Evolutionary conservation across 1,140 invertebrate genomes (phyloP).

Genomic region (Drosophila jambulina): DNA sequence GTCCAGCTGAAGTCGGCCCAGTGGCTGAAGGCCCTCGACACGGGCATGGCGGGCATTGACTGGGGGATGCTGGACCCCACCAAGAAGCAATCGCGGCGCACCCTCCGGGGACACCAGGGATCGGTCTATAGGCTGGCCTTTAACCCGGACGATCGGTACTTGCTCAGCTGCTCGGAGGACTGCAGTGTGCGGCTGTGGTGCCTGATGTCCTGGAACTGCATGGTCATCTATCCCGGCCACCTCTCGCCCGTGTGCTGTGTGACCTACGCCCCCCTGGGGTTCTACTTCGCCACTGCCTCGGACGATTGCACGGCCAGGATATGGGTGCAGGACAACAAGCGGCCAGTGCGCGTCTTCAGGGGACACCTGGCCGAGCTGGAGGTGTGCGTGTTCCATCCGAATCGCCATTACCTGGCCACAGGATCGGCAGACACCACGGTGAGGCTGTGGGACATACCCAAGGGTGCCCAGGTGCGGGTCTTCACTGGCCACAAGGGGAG

Average conservation of each 20-base stretch:
- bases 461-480: conserved; percentile 45
- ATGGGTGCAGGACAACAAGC: conserved; percentile 52
- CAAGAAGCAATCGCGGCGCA: conserved; percentile 23
- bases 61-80: conserved; percentile 41
- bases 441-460: conserved; percentile 54
- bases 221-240: conserved; percentile 61
- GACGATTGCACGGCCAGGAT: conserved; percentile 57
- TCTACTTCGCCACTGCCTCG: conserved; percentile 54
- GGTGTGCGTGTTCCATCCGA: conserved; percentile 57
- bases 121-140: conserved; percentile 42
- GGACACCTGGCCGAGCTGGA: conserved; percentile 53
- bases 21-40: conserved; percentile 27
- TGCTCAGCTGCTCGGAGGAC: conserved; percentile 59
- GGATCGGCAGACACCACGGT: conserved; percentile 61
- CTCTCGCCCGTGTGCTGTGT: conserved; percentile 35
- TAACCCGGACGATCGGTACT: conserved; percentile 44
- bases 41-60: conserved; percentile 24
- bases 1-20: conserved; percentile 45
- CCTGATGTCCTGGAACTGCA: conserved; percentile 57
- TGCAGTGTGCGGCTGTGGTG: conserved; percentile 59
- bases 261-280: conserved; percentile 46
- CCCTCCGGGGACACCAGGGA: conserved; percentile 47
- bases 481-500: conserved; percentile 41
- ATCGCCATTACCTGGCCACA: conserved; percentile 61
- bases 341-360: conserved; percentile 23